These are phyloP conservation scores for Drosophila pegasa DNA, from an alignment of 2,888 invertebrate genomes.

Conservation along the genomic window DNA sequence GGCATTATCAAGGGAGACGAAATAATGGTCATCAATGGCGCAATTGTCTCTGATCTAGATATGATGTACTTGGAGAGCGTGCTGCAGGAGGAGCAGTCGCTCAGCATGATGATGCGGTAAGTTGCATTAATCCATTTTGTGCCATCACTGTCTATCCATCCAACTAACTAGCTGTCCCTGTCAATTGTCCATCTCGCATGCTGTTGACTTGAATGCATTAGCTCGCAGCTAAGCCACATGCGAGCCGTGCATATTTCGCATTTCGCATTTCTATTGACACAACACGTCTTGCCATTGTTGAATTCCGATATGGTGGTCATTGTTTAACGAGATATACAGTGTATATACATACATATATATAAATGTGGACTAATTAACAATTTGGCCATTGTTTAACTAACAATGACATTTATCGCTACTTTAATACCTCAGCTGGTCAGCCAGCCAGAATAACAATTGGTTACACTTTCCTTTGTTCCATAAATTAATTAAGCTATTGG, in stretches of 20 bases:
- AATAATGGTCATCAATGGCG: slow-evolving; percentile 99
- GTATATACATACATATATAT: too few species aligned
- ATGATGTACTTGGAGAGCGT: slow-evolving; percentile 99
- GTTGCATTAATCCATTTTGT: slow-evolving; percentile 47
- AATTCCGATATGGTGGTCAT: slow-evolving; percentile 38
- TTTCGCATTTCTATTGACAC: slow-evolving; percentile 41
- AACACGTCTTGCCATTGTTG: slow-evolving; percentile 26
- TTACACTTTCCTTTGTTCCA: slow-evolving; percentile 3
- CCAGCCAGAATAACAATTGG: slow-evolving; percentile 17
- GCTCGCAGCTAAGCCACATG: slow-evolving; percentile 15
- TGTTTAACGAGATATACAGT: slow-evolving; percentile 40
- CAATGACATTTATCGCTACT: slow-evolving; percentile 42
- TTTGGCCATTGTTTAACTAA: slow-evolving; percentile 31
- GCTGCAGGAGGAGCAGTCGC: slow-evolving; percentile 95
- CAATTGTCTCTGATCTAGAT: slow-evolving; percentile 98
- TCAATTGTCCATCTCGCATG: slow-evolving; percentile 49
- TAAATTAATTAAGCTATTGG: slow-evolving; percentile 13
- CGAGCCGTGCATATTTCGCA: neutral
- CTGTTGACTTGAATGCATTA: slow-evolving; percentile 40
- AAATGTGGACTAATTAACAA: slow-evolving; percentile 67
- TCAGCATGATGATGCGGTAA: slow-evolving; percentile 98
- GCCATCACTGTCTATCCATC: neutral
- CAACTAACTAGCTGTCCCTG: slow-evolving; percentile 6
- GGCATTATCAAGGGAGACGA: slow-evolving; percentile 99
- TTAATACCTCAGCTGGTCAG: slow-evolving; percentile 38